Conservation (phyloP, 53 echinoderm and acorn worm genomes). For the Astropecten irregularis region DNA sequence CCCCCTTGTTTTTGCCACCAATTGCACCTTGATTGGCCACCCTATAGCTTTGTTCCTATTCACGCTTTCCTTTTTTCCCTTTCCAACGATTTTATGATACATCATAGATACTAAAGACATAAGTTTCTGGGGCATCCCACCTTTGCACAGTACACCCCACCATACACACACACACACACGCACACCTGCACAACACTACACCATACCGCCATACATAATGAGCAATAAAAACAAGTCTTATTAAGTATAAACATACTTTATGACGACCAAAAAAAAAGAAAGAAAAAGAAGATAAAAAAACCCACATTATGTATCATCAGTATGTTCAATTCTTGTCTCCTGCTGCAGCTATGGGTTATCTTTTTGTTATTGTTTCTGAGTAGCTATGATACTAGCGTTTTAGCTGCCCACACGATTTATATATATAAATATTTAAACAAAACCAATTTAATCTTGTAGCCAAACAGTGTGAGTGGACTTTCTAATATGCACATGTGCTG, state of each 20-base stretch:
- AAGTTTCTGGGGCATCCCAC: no score
- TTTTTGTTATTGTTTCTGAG: neutral
- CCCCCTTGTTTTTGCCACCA: no score
- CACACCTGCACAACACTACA: no score
- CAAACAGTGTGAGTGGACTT: slow-evolving; percentile 42
- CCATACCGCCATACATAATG: no score
- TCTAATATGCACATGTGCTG: slow-evolving; percentile 54
- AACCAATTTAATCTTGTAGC: slow-evolving; percentile 41
- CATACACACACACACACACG: no score
- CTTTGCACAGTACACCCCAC: no score
- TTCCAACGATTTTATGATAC: no score
- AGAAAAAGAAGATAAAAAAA: slow-evolving; percentile 1
- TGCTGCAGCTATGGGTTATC: slow-evolving; percentile 28
- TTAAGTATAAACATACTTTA: slow-evolving; percentile 6
- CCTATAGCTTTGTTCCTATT: no score
- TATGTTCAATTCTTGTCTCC: neutral
- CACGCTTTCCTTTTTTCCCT: no score
- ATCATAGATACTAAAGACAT: no score
- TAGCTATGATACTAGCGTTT: slow-evolving; percentile 33
- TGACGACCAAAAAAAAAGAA: neutral
- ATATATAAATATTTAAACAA: slow-evolving; percentile 50
- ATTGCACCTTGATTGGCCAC: no score
- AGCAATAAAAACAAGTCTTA: slow-evolving; percentile 48
- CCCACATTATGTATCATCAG: neutral
- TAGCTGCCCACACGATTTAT: slow-evolving; percentile 42